A percentile compares a stretch with the other conserved stretches of the same genome.
Evolutionary conservation across 1,140 invertebrate species (phyloP).

Genomic region (Archegozetes longisetosus): DNA sequence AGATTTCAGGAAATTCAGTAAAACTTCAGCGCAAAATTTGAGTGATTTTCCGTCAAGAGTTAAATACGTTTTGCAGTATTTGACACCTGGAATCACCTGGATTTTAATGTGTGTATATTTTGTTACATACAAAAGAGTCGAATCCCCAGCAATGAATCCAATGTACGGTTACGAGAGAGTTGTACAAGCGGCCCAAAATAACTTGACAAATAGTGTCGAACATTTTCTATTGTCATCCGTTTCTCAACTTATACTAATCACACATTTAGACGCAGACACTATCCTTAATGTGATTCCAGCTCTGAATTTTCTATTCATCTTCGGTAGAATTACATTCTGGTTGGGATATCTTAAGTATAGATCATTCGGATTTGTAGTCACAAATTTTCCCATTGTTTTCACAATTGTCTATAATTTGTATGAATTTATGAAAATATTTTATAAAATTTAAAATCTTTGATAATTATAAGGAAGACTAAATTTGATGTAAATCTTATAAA

Average conservation of each 20-base stretch:
- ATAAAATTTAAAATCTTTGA: no score
- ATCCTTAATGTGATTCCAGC: conserved; percentile 8
- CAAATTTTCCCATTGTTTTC: not conserved
- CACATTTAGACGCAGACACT: not conserved
- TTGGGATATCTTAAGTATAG: conserved; percentile 11
- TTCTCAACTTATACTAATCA: conserved; percentile 1
- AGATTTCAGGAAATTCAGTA: no score
- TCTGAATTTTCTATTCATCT: conserved; percentile 6
- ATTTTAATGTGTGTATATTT: not conserved
- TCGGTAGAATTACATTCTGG: conserved; percentile 8
- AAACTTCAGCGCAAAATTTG: no score
- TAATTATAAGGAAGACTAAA: no score
- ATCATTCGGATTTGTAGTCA: conserved; percentile 1
- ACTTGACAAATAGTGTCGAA: conserved; percentile 9
- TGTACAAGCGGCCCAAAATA: not conserved
- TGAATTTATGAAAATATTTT: no score
- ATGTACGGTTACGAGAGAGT: not conserved
- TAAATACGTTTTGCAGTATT: no score
- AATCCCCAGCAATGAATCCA: not conserved
- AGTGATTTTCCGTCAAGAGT: no score
- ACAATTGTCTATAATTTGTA: not conserved
- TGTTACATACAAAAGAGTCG: not conserved
- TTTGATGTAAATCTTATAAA: no score
- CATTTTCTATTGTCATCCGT: conserved; percentile 1
- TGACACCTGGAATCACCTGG: no score